A percentile compares a stretch with the other conserved stretches of the same genome.
Conservation (phyloP, 2,113 vertebrate species). For the Clarias magur region DNA sequence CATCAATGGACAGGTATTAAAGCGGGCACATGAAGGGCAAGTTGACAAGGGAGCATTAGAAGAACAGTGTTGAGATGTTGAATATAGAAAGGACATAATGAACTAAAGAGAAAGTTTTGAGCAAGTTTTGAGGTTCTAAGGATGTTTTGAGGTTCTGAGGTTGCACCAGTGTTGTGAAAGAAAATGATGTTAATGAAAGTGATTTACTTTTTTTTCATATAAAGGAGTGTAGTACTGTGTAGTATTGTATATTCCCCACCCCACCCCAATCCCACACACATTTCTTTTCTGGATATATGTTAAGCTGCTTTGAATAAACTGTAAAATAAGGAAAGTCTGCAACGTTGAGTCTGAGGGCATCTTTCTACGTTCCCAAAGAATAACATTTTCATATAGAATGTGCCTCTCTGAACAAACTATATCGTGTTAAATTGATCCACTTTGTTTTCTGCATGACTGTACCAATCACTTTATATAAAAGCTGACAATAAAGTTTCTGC, state of each 20-base stretch:
- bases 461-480: neutral
- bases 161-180: neutral
- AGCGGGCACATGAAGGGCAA: neutral
- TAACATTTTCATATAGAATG: neutral
- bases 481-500: conserved; percentile 7
- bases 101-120: conserved; percentile 7
- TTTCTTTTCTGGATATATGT: conserved; percentile 17
- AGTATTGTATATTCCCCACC: neutral
- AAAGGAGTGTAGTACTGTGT: neutral
- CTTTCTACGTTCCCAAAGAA: neutral
- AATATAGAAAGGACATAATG: conserved; percentile 3
- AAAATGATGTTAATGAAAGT: neutral
- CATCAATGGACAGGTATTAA: neutral
- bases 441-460: neutral
- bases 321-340: conserved; percentile 15
- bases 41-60: neutral
- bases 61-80: neutral
- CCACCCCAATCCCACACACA: no score
- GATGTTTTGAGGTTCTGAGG: neutral
- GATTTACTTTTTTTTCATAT: neutral
- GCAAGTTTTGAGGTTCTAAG: neutral
- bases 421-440: neutral
- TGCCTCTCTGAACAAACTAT: neutral
- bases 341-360: neutral
- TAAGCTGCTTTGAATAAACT: conserved; percentile 52